Base-by-base conservation (phyloP, 2,888 invertebrate genomes). In the Atrina japonica region DNA sequence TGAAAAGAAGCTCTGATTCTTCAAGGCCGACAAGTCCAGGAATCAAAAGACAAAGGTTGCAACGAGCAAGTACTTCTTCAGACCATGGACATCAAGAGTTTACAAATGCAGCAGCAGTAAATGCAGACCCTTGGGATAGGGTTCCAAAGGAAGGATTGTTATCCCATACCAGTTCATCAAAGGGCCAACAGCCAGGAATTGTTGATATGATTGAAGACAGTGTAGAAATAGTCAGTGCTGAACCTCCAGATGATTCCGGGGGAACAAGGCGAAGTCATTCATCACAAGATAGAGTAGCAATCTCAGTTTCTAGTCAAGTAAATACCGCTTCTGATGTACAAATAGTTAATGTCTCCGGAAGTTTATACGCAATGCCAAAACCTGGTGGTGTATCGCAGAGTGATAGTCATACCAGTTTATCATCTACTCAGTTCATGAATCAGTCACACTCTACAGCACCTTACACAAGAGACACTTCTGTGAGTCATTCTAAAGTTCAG, bases 201-300 rank as follows among this genome's bases (percentile, higher is more conserved):
- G 58, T 66, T 47, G 66, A 66, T 18, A 66, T 66, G 35, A 25
- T 66, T 25, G 66, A 66, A 45, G 66, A 66, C 25, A 66, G 66
- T 58, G 50, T 66, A 6, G 66, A 66, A 55, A 58, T 66, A 35
- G 58, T 66, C 18, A 56, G 58, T 25, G 47, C 66, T 18, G 66
- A 66, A 45, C 58, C 47, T 23, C 58, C 55, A 40, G 56, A 55
- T 29, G 66, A 66, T 50, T 66, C 66, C 3, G 66, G 66, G 5
- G 58, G 58, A 49, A 35, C 49, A 47, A 23, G 43, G 35, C 49
- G 45, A 40, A 30, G 40, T 40, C 45, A 49, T 18, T 45, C 29
- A n/a, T 47, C 30, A n/a, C 58, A 58, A 16, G 66, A 58, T 35
- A 43, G 58, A 49, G 58, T 66, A 41, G 45, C 66, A 7, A 30